Conservation (phyloP, 2,797 vertebrate genomes). For the Sebastes matsubarae region DNA sequence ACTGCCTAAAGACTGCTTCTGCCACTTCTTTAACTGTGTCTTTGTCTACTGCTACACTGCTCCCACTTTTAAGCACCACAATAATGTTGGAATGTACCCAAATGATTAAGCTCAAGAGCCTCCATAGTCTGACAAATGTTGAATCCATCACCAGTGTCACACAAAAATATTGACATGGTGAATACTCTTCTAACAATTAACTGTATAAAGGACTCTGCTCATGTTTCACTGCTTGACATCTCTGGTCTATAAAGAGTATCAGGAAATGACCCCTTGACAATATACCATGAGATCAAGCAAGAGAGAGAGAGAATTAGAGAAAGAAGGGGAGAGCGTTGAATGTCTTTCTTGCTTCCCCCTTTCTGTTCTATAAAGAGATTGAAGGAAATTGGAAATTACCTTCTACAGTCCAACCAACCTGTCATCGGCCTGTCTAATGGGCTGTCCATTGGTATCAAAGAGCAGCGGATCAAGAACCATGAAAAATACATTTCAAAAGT, state of each 20-base stretch:
- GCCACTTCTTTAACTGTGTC: background rate
- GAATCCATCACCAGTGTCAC: background rate
- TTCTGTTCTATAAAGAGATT: constrained; percentile 4
- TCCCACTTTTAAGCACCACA: background rate
- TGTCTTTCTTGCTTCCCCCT: background rate
- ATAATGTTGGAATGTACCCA: background rate
- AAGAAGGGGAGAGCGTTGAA: background rate
- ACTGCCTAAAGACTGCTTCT: background rate
- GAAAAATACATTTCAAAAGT: constrained; percentile 40
- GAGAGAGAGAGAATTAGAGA: background rate
- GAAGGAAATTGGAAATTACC: constrained; percentile 21
- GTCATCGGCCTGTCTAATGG: constrained; percentile 19
- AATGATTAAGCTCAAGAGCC: background rate
- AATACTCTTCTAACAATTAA: background rate
- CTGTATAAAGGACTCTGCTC: background rate
- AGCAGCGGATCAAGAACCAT: constrained; percentile 24
- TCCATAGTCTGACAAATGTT: background rate
- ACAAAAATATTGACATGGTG: background rate
- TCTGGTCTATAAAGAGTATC: background rate
- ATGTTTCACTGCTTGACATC: constrained; percentile 8
- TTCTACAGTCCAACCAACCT: constrained; percentile 16
- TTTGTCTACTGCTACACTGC: background rate
- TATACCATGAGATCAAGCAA: background rate
- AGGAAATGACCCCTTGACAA: background rate
- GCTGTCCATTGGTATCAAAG: constrained; percentile 39